phyloP scores from a whole-genome alignment of 2,797 vertebrate species.

The Hozukius guyotensis region DNA sequence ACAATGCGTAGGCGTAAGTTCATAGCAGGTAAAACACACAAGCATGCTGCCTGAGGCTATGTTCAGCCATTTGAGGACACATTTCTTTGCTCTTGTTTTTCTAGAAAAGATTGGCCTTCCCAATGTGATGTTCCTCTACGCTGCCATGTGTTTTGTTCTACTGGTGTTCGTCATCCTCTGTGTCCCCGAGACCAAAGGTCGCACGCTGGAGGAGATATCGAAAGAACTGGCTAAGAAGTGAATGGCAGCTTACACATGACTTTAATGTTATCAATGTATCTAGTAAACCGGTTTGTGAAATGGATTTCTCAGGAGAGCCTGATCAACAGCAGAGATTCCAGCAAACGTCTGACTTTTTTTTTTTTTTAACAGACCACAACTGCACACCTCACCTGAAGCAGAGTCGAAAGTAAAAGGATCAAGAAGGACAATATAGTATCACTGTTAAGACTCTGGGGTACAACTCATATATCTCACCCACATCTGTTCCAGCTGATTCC shows the following conservation, averaged over 20 bases:
- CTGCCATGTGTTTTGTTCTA: slow-evolving; percentile 89
- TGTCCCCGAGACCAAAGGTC: slow-evolving; percentile 93
- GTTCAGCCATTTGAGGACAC: neutral
- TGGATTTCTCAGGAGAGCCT: slow-evolving; percentile 16
- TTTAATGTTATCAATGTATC: neutral
- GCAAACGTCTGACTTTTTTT: slow-evolving; percentile 1
- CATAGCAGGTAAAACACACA: neutral
- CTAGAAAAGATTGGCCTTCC: slow-evolving; percentile 90
- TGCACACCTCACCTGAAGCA: neutral
- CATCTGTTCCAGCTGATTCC: neutral
- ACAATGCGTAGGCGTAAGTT: neutral
- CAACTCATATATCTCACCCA: neutral
- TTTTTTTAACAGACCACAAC: neutral
- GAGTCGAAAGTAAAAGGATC: neutral
- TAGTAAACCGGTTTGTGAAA: neutral
- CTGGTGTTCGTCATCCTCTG: slow-evolving; percentile 90
- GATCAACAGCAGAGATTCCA: slow-evolving; percentile 32
- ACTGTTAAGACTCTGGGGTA: neutral
- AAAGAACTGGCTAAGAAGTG: slow-evolving; percentile 90
- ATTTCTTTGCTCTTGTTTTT: slow-evolving; percentile 20
- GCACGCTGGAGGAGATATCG: slow-evolving; percentile 94
- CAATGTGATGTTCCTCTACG: slow-evolving; percentile 91
- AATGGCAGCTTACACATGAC: neutral
- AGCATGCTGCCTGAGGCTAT: neutral
- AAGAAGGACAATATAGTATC: neutral